Conservation (phyloP, 2,797 vertebrate species). For the Hozukius guyotensis region DNA sequence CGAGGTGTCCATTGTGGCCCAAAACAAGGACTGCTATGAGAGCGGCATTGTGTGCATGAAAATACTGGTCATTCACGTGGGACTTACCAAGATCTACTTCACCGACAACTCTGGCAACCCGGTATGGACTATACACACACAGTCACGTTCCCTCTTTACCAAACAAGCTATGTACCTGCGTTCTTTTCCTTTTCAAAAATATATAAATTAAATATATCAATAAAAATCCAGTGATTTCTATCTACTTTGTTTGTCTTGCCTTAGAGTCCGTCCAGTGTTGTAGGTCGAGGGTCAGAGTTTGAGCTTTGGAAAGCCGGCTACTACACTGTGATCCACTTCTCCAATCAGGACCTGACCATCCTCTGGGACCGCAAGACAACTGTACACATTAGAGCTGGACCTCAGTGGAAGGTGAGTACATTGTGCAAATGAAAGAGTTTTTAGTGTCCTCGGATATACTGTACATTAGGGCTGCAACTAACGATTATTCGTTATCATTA, state of each 20-base stretch:
- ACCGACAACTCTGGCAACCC: constrained; percentile 91
- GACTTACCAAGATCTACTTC: constrained; percentile 94
- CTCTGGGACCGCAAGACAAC: constrained; percentile 98
- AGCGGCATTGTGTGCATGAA: constrained; percentile 98
- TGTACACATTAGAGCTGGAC: constrained; percentile 94
- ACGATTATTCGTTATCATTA: no score
- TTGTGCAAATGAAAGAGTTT: not conserved
- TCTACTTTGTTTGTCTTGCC: constrained; percentile 11
- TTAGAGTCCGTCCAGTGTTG: constrained; percentile 83
- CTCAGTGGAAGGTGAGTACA: constrained; percentile 91
- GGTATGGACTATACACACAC: constrained; percentile 72
- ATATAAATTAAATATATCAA: not conserved
- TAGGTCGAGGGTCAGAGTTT: constrained; percentile 87
- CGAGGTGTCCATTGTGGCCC: constrained; percentile 92
- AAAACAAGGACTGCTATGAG: constrained; percentile 99
- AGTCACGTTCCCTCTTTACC: not conserved
- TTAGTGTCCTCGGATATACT: no score
- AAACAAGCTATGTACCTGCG: not conserved
- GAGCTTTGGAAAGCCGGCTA: constrained; percentile 94
- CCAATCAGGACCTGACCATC: constrained; percentile 91
- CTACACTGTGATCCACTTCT: constrained; percentile 92
- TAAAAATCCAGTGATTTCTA: not conserved
- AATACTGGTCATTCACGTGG: constrained; percentile 93
- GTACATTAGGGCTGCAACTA: no score
- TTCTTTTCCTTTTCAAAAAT: not conserved